These are phyloP conservation scores for Sminthurides bifidus DNA, from an alignment of 1,140 invertebrate genomes.

Conservation along the genomic window DNA sequence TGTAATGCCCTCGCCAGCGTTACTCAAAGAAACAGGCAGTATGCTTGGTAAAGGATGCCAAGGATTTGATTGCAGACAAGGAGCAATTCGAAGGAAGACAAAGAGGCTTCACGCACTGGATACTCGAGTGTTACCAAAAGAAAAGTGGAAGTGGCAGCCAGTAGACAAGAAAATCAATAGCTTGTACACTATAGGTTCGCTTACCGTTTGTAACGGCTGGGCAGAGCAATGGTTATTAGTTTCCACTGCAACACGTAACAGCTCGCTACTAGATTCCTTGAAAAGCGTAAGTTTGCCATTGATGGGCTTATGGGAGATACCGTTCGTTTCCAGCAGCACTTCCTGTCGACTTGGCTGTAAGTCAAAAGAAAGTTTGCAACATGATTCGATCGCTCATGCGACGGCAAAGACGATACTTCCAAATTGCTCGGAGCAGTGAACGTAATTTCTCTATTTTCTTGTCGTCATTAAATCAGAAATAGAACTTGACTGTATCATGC, in stretches of 20 bases:
- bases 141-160: neutral
- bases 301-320: slow-evolving; percentile 7
- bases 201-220: slow-evolving; percentile 2
- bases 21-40: no score
- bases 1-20: no score
- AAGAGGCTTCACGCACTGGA: neutral
- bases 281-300: slow-evolving; percentile 17
- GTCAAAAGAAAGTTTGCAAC: no score
- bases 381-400: no score
- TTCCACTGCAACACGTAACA: slow-evolving; percentile 12
- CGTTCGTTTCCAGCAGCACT: neutral
- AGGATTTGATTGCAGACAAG: neutral
- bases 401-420: no score
- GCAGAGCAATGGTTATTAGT: neutral
- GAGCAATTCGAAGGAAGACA: neutral
- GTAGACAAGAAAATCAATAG: neutral
- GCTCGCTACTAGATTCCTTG: slow-evolving; percentile 12
- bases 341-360: neutral
- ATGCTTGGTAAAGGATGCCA: no score
- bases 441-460: no score
- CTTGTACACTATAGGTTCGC: neutral
- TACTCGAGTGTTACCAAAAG: no score
- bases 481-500: no score
- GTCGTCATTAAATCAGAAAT: no score
- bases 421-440: no score